Conservation (phyloP, 2,888 invertebrate genomes). For the Protodeltote pygarga region DNA sequence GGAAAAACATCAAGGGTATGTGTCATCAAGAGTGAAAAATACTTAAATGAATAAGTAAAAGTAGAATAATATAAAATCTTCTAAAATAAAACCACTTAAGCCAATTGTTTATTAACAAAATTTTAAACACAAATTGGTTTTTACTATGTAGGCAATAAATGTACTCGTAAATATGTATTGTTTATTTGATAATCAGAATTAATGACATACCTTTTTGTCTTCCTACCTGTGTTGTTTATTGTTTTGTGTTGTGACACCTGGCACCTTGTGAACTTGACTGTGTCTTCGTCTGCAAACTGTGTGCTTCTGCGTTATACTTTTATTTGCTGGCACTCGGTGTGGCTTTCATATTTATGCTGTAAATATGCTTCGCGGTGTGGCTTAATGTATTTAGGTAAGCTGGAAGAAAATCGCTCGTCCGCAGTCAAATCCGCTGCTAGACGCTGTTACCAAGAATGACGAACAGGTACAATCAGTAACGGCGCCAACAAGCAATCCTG, state of each 20-base stretch:
- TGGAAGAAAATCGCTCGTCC: slow-evolving; percentile 90
- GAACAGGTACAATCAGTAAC: slow-evolving; percentile 84
- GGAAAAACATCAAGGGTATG: slow-evolving; percentile 86
- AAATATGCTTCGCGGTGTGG: slow-evolving; percentile 51
- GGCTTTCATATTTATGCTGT: slow-evolving; percentile 54
- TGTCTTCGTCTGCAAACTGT: slow-evolving; percentile 68
- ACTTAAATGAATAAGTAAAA: neutral
- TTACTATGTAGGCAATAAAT: no score
- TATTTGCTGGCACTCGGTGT: slow-evolving; percentile 65
- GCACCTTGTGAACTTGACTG: slow-evolving; percentile 69
- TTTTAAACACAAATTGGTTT: no score
- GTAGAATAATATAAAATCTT: no score
- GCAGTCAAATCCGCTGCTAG: slow-evolving; percentile 88
- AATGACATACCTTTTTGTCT: slow-evolving; percentile 44
- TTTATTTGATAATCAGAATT: slow-evolving; percentile 9
- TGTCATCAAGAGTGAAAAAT: neutral
- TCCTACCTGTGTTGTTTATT: slow-evolving; percentile 77
- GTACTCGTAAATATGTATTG: no score
- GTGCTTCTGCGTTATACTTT: slow-evolving; percentile 41
- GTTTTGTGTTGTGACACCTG: slow-evolving; percentile 69
- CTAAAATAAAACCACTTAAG: no score
- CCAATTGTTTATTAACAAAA: no score
- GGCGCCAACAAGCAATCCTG: slow-evolving; percentile 68
- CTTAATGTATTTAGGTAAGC: slow-evolving; percentile 76
- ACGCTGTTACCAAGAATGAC: slow-evolving; percentile 89